Base-by-base conservation (phyloP, 2,888 invertebrate genomes). In the Ophioninae sp. region DNA sequence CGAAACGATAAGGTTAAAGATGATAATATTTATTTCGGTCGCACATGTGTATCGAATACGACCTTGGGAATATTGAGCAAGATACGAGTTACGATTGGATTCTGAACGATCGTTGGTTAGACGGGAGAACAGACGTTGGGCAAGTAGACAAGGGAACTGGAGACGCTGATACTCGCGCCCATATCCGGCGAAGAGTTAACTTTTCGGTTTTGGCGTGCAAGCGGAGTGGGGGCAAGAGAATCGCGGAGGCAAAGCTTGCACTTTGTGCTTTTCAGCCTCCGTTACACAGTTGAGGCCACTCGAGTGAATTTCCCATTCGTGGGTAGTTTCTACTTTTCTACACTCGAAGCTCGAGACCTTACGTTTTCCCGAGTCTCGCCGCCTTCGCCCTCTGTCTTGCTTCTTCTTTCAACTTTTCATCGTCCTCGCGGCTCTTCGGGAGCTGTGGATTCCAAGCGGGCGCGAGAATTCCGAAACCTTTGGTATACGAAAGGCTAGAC, bases 271-370 rank as follows among this genome's bases (percentile, higher is more conserved):
- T 67, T 65, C 72, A 59, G 58, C 64, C 69, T 64, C 76, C 69
- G 81, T 81, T 84, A 79, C 76, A 68, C 72, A 69, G 72, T 81
- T 75, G 80, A 79, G 83, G 83, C 79, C 76, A 84, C 81, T 84
- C 75, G 79, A 84, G 75, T 81, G 85, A 85, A 86, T 85, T 85
- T 85, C 83, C 86, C 81, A 81, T 81, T 81, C 84, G 84, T 69
- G 84, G 67, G 61, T 75, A 72, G 74, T 69, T 79, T 63, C 75
- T 72, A 67, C 23, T 17, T 51, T 51, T 51, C 51, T 51, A 51
- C 61, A 59, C 80, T 65, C 73, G 72, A 79, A 64, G 41, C 58
- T 78, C 75, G 64, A 78, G 79, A 74, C 77, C 78, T 63, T 71
- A 20, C 64, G 58, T 63, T 72, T 22, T 23, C 59, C 2, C 71